These are phyloP conservation scores for Corella eumyota DNA, from an alignment of 23 tunicate genomes.

Conservation along the genomic window DNA sequence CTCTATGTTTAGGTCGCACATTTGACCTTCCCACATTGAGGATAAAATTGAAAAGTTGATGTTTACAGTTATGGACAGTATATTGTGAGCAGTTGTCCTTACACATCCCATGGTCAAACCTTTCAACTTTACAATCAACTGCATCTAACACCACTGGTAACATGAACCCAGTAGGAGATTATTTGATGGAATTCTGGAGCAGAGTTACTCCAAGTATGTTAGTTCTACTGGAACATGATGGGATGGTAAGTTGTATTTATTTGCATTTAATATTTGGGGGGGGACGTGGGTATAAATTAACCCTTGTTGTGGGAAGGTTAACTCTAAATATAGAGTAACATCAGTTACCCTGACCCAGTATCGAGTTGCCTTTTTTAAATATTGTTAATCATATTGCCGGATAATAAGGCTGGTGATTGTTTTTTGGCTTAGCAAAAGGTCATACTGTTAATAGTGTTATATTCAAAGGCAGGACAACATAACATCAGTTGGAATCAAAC, in stretches of 20 bases:
- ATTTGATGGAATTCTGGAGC: slow-evolving; percentile 70
- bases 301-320: neutral
- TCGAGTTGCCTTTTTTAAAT: no score
- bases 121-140: no score
- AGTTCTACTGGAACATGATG: slow-evolving; percentile 32
- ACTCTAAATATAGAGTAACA: no score
- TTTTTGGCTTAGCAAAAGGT: no score
- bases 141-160: neutral
- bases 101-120: slow-evolving; percentile 11
- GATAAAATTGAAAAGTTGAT: no score
- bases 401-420: no score
- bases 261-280: neutral
- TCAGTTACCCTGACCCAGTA: no score
- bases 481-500: no score
- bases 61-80: slow-evolving; percentile 88
- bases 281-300: neutral
- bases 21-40: no score
- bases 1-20: neutral
- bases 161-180: neutral
- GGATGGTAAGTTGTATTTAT: slow-evolving; percentile 1
- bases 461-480: no score
- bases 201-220: slow-evolving; percentile 62
- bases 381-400: no score
- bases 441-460: no score
- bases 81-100: slow-evolving; percentile 72